Evolutionary conservation across 53 echinoderm and acorn worm genomes (phyloP), one percentile per base, ranked within the genome.

Genomic region (Temnopleurus reevesii): DNA sequence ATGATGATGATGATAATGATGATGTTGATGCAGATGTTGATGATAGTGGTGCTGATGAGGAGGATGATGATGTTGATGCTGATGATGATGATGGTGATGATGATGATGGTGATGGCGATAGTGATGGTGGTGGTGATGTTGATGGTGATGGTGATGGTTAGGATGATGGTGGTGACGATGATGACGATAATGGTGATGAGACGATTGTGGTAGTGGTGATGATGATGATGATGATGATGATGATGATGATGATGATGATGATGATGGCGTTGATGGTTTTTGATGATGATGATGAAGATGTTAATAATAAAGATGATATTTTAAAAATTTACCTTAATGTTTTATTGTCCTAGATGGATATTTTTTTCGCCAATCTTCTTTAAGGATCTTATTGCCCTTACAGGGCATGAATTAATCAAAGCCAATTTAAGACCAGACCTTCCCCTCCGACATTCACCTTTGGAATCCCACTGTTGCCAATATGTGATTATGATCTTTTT

Each of bases 181-280:
- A 59, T 58, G 86, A 86, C 2, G 60, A 24, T 31, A 38, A 89
- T 7, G 23, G 38, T 58, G 2, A 35, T 28, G 56, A 36, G 45
- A 17, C 35, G 41, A 10, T 83, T 55, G n/a, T 83, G 76, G 45
- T 66, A 76, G 51, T 89, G 65, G 64, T 64, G 65, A 28, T 86
- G 2, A 65, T 64, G 46, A 46, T 86, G 30, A 64, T 63, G 55
- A 51, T 89, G 54, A n/a, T 89, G 89, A 46, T 76, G 53, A 34
- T 89, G 76, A 57, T 90, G 90, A 90, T 81, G 31, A 41, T 81
- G 46, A 58, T 59, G 60, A 57, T 59, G 90, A 81, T 80, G 77
- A 90, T 45, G 49, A 47, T 44, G 18, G 12, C 46, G 49, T 15
- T 5, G 23, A 21, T 49, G 49, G 49, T 1, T 1, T 49, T 12